Percentiles rank a stretch among this genome's conserved stretches.
Evolutionary conservation across 2,888 invertebrate species (phyloP).

Genomic region (Napeogenes inachia): DNA sequence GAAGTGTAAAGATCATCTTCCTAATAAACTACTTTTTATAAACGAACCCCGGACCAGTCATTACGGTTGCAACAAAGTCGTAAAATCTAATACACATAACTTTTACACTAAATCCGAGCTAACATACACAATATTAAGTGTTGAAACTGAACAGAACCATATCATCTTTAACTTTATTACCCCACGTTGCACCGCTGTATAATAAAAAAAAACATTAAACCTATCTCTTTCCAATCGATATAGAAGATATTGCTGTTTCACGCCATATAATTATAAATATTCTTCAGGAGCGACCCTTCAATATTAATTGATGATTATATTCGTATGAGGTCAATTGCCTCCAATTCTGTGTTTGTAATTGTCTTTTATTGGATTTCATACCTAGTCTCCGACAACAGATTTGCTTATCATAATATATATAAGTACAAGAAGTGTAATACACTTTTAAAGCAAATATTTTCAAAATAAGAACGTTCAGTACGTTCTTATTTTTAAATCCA

Average conservation of each 20-base stretch:
- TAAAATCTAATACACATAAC: conserved; percentile 6
- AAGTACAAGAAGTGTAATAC: too few relatives aligned
- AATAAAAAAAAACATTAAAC: conserved; percentile 11
- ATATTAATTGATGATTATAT: conserved; percentile 58
- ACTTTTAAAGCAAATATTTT: too few relatives aligned
- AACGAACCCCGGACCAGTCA: not conserved
- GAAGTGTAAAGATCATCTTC: too few relatives aligned
- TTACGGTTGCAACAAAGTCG: not conserved
- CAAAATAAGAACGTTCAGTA: too few relatives aligned
- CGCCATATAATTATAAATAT: not conserved
- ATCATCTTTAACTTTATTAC: conserved; percentile 6
- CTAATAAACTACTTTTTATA: too few relatives aligned
- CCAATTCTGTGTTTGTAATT: conserved; percentile 32
- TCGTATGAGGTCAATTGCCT: conserved; percentile 48
- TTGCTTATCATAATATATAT: too few relatives aligned
- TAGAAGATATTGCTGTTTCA: conserved; percentile 6
- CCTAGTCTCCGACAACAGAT: too few relatives aligned
- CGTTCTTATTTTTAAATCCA: not conserved
- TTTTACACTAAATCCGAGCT: conserved; percentile 1
- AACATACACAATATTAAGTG: conserved; percentile 5
- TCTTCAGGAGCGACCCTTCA: conserved; percentile 28
- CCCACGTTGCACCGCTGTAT: not conserved
- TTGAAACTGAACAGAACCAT: conserved; percentile 2
- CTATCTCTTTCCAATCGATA: conserved; percentile 9
- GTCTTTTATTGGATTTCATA: conserved; percentile 30